These are phyloP conservation scores for Muntiacus muntjak DNA, from an alignment of 2,113 vertebrate species.

Conservation along the genomic window DNA sequence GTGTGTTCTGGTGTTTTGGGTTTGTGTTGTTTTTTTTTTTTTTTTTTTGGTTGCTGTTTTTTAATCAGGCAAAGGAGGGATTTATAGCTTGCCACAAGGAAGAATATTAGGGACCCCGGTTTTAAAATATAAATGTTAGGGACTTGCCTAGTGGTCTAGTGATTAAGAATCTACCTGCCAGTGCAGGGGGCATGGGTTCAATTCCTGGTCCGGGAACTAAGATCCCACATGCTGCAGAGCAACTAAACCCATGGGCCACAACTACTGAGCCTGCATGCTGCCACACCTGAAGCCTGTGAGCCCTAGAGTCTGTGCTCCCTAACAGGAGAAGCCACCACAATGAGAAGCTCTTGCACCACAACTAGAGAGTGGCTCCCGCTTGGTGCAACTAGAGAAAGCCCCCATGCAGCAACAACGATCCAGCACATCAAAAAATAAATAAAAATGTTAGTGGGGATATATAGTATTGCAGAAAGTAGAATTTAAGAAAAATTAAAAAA, in stretches of 20 bases:
- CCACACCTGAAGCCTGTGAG: neutral
- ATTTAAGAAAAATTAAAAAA: neutral
- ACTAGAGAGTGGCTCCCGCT: neutral
- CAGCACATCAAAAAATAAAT: neutral
- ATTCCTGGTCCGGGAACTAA: neutral
- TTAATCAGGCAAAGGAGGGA: neutral
- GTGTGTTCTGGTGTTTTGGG: neutral
- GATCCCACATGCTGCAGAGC: neutral
- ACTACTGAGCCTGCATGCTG: neutral
- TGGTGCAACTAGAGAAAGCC: neutral
- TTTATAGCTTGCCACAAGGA: neutral
- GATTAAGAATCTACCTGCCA: neutral
- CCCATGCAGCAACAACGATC: neutral
- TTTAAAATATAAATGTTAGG: neutral
- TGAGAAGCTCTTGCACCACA: neutral
- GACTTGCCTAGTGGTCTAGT: neutral
- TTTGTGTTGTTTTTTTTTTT: too few species aligned
- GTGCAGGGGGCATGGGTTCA: neutral
- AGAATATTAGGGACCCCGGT: neutral
- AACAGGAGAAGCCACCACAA: neutral
- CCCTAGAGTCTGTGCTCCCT: neutral
- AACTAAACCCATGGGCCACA: neutral
- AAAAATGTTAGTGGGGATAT: neutral
- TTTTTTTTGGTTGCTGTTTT: neutral
- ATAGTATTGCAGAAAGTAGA: neutral